These are phyloP conservation scores for Syrrhaptes paradoxus DNA, from an alignment of 2,113 vertebrate species.

Conservation along the genomic window DNA sequence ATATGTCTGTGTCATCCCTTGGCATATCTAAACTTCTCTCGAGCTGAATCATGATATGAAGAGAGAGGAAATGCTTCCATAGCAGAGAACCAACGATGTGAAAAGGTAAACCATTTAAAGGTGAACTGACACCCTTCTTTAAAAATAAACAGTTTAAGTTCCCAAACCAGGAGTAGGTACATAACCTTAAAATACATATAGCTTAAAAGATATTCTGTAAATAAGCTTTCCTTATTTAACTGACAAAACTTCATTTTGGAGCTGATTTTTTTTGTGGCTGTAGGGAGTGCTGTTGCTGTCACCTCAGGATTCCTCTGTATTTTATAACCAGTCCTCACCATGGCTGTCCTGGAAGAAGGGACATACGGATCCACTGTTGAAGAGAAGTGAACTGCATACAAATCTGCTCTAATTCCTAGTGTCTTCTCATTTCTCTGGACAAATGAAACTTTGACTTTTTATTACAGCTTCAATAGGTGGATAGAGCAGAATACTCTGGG, in stretches of 20 bases:
- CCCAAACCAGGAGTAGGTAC: background rate
- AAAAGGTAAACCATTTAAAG: background rate
- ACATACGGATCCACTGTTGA: rapidly evolving
- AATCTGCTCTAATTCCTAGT: background rate
- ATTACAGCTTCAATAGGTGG: background rate
- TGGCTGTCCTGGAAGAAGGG: rapidly evolving
- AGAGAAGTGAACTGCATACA: background rate
- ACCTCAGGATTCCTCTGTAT: background rate
- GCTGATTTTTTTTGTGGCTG: background rate
- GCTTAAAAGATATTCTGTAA: background rate
- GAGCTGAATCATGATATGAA: background rate
- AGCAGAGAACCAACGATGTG: background rate
- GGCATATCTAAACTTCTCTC: background rate
- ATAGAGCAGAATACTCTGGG: background rate
- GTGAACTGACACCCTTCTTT: background rate
- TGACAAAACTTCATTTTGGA: background rate
- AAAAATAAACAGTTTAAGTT: background rate
- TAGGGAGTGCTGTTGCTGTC: background rate
- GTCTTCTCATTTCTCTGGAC: background rate
- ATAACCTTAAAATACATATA: background rate
- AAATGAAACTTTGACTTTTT: background rate
- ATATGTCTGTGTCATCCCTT: background rate
- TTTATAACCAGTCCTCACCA: background rate
- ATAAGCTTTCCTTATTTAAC: background rate
- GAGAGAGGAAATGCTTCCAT: background rate